These are phyloP conservation scores for Brachyrhaphis roseni DNA, from an alignment of 2,797 vertebrate species.

Conservation along the genomic window DNA sequence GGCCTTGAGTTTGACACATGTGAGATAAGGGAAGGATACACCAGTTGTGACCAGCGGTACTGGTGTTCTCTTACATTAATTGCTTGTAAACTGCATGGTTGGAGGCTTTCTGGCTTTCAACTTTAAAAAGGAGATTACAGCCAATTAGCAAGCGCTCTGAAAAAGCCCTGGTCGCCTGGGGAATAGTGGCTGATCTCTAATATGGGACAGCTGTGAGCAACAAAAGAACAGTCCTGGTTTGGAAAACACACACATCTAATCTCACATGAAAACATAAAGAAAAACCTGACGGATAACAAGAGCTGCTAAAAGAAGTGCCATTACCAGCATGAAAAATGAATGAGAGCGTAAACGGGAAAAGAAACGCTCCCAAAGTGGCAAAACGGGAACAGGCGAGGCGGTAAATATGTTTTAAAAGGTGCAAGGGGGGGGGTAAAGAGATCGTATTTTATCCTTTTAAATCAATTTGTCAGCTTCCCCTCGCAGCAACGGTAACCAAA, in stretches of 20 bases:
- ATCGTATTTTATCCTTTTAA: constrained; percentile 73
- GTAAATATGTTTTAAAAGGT: constrained; percentile 79
- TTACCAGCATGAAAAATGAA: constrained; percentile 74
- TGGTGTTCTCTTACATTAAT: constrained; percentile 76
- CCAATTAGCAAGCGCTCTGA: constrained; percentile 81
- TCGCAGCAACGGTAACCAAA: constrained; percentile 56
- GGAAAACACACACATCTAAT: constrained; percentile 61
- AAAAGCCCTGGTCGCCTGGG: constrained; percentile 67
- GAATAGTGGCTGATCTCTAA: constrained; percentile 75
- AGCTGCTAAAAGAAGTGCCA: constrained; percentile 62
- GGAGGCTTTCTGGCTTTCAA: constrained; percentile 75
- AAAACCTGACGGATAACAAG: constrained; percentile 58
- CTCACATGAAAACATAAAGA: constrained; percentile 58
- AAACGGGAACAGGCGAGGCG: constrained; percentile 64
- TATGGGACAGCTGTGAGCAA: constrained; percentile 76
- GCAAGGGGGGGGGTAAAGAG: constrained; percentile 47
- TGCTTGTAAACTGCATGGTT: constrained; percentile 79
- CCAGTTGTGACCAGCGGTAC: constrained; percentile 68
- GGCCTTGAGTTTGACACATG: too few species aligned
- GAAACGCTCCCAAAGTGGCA: constrained; percentile 68
- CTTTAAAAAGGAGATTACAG: constrained; percentile 81
- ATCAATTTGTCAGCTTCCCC: constrained; percentile 78
- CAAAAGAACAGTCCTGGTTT: constrained; percentile 71
- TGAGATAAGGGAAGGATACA: constrained; percentile 59
- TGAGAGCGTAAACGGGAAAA: constrained; percentile 56